A percentile compares a stretch with the other conserved stretches of the same genome.
Evolutionary conservation across 92 coral and sea anemone species (phyloP).

Genomic region (Parazoanthus atlanticus): DNA sequence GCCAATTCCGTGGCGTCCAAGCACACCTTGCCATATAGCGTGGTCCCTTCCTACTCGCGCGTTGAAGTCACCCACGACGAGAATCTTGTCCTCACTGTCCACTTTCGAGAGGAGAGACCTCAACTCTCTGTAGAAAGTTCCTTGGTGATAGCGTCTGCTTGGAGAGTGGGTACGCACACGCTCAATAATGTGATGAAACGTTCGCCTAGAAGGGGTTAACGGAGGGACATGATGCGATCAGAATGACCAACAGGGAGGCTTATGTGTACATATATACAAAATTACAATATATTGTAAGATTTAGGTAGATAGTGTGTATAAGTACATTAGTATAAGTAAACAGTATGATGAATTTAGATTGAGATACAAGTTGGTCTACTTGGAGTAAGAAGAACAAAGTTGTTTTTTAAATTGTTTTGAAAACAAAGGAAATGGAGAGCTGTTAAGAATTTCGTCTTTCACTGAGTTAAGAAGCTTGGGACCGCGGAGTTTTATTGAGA

Average conservation of each 20-base stretch:
- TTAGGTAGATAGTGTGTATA: too few relatives aligned
- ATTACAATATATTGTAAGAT: too few relatives aligned
- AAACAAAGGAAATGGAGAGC: too few relatives aligned
- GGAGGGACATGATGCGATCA: background rate
- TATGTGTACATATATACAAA: too few relatives aligned
- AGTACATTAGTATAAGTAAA: too few relatives aligned
- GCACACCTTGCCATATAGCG: background rate
- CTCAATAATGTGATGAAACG: background rate
- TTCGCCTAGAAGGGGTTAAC: background rate
- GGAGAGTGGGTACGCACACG: background rate
- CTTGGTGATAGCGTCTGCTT: background rate
- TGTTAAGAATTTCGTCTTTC: too few relatives aligned
- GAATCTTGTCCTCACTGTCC: background rate
- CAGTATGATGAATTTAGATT: too few relatives aligned
- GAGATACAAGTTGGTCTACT: too few relatives aligned
- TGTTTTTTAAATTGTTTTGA: too few relatives aligned
- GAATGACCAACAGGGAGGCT: background rate
- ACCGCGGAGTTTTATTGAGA: too few relatives aligned
- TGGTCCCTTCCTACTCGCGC: background rate
- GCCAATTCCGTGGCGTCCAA: background rate
- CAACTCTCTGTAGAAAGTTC: background rate
- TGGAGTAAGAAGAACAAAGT: too few relatives aligned
- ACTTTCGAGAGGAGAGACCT: background rate
- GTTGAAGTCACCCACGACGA: background rate
- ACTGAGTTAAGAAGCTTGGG: too few relatives aligned